Evolutionary conservation across 2,797 vertebrate genomes (phyloP).

Genomic region (Pyrocephalus nanus): DNA sequence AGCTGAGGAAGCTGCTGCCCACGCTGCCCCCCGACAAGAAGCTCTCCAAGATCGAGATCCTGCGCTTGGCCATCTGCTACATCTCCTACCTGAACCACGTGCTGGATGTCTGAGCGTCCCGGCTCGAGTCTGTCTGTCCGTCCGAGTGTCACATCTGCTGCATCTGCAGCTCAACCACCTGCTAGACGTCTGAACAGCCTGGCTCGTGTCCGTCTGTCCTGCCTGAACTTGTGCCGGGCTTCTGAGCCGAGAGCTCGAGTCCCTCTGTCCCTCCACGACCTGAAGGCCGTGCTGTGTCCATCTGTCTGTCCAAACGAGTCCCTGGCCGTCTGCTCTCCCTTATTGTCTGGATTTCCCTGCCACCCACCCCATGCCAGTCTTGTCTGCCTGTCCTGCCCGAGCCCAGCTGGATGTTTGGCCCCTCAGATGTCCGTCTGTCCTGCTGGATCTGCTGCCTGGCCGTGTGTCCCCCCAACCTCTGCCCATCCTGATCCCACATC

Average conservation of each 20-base stretch:
- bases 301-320: background rate
- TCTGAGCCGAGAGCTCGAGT: background rate
- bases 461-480: background rate
- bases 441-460: constrained; percentile 3
- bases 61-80: background rate
- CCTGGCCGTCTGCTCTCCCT: background rate
- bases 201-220: background rate
- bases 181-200: background rate
- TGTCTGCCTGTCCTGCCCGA: constrained; percentile 18
- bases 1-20: constrained; percentile 79
- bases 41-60: background rate
- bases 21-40: constrained; percentile 77
- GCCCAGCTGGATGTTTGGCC: constrained; percentile 57
- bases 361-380: background rate
- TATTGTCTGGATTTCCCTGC: background rate
- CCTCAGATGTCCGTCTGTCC: background rate
- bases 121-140: no score
- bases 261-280: background rate
- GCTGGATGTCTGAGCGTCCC: background rate
- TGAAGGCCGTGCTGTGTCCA: background rate
- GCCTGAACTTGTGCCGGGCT: background rate
- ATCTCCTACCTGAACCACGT: constrained; percentile 75
- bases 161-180: no score
- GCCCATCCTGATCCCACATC: background rate
- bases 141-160: background rate